Evolutionary conservation across 2,113 vertebrate species (phyloP), one percentile per base, ranked within the genome.

Genomic region (Sinocyclocheilus anshuiensis): DNA sequence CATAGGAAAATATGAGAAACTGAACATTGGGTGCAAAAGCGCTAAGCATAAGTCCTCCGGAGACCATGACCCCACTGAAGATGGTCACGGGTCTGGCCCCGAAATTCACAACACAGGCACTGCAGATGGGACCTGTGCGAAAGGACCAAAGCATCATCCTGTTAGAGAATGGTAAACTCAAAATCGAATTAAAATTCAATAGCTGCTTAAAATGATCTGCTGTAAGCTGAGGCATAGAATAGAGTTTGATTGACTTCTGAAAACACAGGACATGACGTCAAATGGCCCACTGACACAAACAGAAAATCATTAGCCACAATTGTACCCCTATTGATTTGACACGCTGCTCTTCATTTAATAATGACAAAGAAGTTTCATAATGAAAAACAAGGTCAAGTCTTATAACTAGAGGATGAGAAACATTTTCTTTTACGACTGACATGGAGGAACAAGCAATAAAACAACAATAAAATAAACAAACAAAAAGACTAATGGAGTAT

Each of bases 1-100:
- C 96, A 85, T 97, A 97, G 18, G 96, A 97, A 91, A 96, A 93
- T 87, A 95, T 95, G 3, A 97, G 93, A 82, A 97, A 97, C 91
- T 95, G 96, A 91, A 97, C 92, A 81, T 94, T 97, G 22, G 96
- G 96, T n/a, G 96, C 96, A 86, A 96, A 96, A 77, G 96, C 95
- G 89, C 96, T 97, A 82, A 97, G 91, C 94, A 97, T 97, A 77
- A 97, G 92, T 12, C 96, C 96, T 2, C 96, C 96, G 0, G 96
- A 95, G 84, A 97, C 95, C 94, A 97, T 94, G 63, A 97, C 96
- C 45, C 96, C 94, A 81, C 96, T 97, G 94, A 97, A 97, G 89
- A 97, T 95, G n/a, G 96, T 94, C 42, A 97, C 96, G 1, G 95
- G 91, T 83, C 96, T 95, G 57, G 96, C 96, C 84, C 96, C 96